phyloP scores from a whole-genome alignment of 2,888 invertebrate genomes.

The Pheosia gnoma region DNA sequence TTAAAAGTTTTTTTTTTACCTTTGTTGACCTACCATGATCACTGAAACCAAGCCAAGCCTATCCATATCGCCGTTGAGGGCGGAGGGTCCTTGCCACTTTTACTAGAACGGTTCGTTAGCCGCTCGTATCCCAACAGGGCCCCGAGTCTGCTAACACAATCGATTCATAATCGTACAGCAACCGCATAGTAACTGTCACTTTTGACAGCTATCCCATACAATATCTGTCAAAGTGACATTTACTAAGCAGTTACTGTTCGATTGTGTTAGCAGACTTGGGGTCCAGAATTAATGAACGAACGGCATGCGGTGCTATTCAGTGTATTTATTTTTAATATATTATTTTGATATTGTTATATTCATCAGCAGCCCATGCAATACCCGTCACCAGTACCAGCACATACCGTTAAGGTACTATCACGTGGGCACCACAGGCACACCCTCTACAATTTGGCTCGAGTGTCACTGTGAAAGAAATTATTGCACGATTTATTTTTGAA shows the following conservation, averaged over 20 bases:
- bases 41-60: not conserved
- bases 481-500: not conserved
- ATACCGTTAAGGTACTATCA: constrained; percentile 30
- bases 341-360: not conserved
- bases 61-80: too few relatives aligned
- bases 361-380: not conserved
- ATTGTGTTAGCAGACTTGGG: too few relatives aligned
- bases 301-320: constrained; percentile 41
- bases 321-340: constrained; percentile 29
- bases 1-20: too few relatives aligned
- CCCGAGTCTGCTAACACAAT: too few relatives aligned
- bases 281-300: constrained; percentile 10
- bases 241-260: too few relatives aligned
- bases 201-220: too few relatives aligned
- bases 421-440: constrained; percentile 8
- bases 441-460: constrained; percentile 56
- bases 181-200: too few relatives aligned
- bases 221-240: too few relatives aligned
- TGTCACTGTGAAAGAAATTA: constrained; percentile 51
- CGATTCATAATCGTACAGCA: too few relatives aligned
- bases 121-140: not conserved
- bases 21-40: too few relatives aligned
- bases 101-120: not conserved
- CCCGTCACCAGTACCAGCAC: constrained; percentile 49
- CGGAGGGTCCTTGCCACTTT: too few relatives aligned